A percentile compares a stretch with the other conserved stretches of the same genome.
Conservation (phyloP, 2,888 invertebrate genomes). For the Habrosyne pyritoides region DNA sequence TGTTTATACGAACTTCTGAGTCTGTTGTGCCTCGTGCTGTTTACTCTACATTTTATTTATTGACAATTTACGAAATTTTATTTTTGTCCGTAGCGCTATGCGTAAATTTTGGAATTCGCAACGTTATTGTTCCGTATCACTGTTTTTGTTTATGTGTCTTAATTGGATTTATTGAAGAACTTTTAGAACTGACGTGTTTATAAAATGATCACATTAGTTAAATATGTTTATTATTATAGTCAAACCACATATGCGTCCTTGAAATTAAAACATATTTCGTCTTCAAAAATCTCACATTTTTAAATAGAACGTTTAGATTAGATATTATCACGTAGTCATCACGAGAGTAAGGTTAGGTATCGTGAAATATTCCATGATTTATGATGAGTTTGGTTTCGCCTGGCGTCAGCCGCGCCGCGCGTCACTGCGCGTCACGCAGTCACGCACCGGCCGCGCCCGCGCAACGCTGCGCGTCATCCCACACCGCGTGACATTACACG, state of each 20-base stretch:
- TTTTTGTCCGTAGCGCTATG: constrained; percentile 37
- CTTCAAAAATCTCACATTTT: constrained; percentile 15
- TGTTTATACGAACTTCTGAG: constrained; percentile 28
- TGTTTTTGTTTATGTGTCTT: constrained; percentile 39
- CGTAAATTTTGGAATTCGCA: constrained; percentile 48
- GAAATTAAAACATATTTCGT: constrained; percentile 6
- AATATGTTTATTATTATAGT: background rate
- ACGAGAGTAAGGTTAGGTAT: constrained; percentile 20
- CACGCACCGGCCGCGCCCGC: constrained; percentile 41
- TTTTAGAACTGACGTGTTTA: constrained; percentile 4
- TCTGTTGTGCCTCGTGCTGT: constrained; percentile 23
- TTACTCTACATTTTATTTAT: constrained; percentile 43
- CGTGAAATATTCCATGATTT: constrained; percentile 45
- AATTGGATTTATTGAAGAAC: background rate
- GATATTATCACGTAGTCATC: constrained; percentile 25
- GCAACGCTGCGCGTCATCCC: constrained; percentile 38
- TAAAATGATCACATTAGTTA: background rate
- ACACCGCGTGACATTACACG: constrained; percentile 40
- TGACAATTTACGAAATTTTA: constrained; percentile 49
- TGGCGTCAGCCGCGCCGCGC: constrained; percentile 34
- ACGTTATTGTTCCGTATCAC: constrained; percentile 53
- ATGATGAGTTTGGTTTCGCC: constrained; percentile 22
- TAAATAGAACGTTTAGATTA: constrained; percentile 25
- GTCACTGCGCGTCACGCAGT: constrained; percentile 47
- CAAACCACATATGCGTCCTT: background rate